Evolutionary conservation across 2,113 vertebrate species (phyloP).

Genomic region (Paradisaea rubra): DNA sequence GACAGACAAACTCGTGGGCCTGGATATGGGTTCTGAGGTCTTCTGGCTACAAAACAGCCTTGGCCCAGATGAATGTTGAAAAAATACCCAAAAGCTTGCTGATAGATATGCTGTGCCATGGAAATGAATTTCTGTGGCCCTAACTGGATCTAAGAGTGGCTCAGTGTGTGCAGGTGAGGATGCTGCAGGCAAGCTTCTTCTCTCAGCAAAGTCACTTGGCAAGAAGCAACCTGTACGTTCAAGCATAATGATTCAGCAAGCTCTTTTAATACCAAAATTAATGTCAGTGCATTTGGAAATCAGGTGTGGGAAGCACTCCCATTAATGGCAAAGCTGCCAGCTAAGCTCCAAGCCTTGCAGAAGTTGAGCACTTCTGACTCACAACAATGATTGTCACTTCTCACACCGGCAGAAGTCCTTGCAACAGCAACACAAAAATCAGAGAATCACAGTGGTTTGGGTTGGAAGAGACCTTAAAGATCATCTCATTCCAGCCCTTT

Average conservation of each 20-base stretch:
- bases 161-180: background rate
- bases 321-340: background rate
- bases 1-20: background rate
- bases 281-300: background rate
- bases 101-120: rapidly evolving
- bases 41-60: background rate
- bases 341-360: background rate
- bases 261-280: background rate
- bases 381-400: background rate
- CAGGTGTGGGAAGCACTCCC: background rate
- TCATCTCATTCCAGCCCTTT: background rate
- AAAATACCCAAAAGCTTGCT: background rate
- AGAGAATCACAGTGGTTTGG: background rate
- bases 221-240: background rate
- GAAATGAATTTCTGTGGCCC: background rate
- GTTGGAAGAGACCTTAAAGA: background rate
- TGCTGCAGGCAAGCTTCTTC: background rate
- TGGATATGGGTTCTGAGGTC: background rate
- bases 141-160: background rate
- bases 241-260: background rate
- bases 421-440: background rate
- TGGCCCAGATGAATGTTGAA: background rate
- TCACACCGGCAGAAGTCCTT: background rate
- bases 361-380: background rate
- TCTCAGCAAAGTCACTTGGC: background rate